These are phyloP conservation scores for Muscina levida DNA, from an alignment of 2,888 invertebrate species.

Conservation along the genomic window DNA sequence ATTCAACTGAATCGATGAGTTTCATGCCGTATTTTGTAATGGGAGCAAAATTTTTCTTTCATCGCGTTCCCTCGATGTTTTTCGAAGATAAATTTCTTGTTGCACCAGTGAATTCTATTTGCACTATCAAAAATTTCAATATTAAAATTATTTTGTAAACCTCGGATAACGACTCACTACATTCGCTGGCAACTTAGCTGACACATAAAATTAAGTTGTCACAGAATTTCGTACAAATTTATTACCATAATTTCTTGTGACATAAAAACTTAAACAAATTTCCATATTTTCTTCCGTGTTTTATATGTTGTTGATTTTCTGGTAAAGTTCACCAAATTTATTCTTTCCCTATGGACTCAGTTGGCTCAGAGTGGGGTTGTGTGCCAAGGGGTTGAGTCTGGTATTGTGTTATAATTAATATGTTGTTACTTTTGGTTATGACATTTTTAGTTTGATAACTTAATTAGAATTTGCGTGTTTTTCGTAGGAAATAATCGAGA, in stretches of 20 bases:
- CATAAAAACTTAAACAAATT: slow-evolving; percentile 18
- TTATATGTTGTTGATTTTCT: no score
- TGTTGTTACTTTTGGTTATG: slow-evolving; percentile 57
- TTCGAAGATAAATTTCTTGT: no score
- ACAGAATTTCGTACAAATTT: neutral
- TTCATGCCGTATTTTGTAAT: no score
- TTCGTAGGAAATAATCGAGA: neutral
- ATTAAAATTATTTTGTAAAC: no score
- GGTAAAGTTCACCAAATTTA: neutral
- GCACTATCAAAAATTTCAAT: no score
- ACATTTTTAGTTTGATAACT: slow-evolving; percentile 58
- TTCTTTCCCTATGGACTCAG: neutral
- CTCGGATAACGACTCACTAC: no score
- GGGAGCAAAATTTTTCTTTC: no score
- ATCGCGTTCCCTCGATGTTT: no score
- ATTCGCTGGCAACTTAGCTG: no score
- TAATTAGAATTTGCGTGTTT: slow-evolving; percentile 59
- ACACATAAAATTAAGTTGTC: no score
- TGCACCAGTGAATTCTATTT: no score
- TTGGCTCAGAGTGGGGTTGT: neutral
- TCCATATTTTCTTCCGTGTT: slow-evolving; percentile 8
- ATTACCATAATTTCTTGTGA: slow-evolving; percentile 31
- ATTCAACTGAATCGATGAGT: no score
- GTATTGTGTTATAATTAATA: slow-evolving; percentile 45
- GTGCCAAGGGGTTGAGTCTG: slow-evolving; percentile 28